Conservation (phyloP, 37 sponge, comb jelly and placozoan genomes). For the Dysidea cf. avara region DNA sequence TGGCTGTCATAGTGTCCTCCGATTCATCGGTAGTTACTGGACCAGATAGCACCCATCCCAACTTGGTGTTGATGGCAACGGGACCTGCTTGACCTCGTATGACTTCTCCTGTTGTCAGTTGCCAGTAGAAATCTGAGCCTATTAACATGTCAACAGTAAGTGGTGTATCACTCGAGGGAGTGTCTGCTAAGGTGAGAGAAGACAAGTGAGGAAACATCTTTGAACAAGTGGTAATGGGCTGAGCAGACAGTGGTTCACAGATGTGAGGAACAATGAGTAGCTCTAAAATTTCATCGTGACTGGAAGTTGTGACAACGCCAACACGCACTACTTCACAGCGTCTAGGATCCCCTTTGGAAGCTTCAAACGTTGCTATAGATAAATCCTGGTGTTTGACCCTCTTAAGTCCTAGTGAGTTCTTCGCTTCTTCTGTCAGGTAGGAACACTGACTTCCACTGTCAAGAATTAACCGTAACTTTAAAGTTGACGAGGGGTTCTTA, state of each 20-base stretch:
- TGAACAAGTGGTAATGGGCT: not conserved
- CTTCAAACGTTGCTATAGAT: not conserved
- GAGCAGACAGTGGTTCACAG: constrained; percentile 3
- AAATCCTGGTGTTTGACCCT: too few species aligned
- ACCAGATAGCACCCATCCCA: too few species aligned
- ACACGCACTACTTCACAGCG: not conserved
- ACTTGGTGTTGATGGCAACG: too few species aligned
- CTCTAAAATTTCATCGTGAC: not conserved
- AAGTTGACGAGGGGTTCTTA: not conserved
- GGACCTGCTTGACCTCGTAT: too few species aligned
- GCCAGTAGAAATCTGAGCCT: too few species aligned
- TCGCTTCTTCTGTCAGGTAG: constrained; percentile 28
- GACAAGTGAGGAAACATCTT: constrained; percentile 5
- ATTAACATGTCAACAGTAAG: too few species aligned
- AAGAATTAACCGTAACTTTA: constrained; percentile 16
- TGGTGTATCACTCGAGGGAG: not conserved
- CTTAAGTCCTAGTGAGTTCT: constrained; percentile 7
- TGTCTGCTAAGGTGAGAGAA: constrained; percentile 2
- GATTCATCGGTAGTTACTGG: too few species aligned
- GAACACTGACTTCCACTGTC: too few species aligned
- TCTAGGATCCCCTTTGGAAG: not conserved
- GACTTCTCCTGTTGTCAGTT: too few species aligned
- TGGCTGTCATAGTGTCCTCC: too few species aligned
- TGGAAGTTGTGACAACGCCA: not conserved
- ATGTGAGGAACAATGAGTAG: not conserved